Conservation (phyloP, 2,888 invertebrate species). For the Pheosia gnoma region DNA sequence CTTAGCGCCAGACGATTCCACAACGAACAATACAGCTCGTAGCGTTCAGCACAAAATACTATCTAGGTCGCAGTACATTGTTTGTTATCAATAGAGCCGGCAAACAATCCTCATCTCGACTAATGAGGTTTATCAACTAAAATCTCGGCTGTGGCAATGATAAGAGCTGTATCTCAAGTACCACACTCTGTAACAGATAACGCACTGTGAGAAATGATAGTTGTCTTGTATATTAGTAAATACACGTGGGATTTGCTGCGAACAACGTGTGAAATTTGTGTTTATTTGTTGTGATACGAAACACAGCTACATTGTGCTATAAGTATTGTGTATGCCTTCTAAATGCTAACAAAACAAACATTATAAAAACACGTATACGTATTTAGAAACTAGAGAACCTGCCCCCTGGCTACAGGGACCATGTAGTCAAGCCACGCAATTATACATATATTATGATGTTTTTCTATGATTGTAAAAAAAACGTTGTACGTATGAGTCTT, state of each 20-base stretch:
- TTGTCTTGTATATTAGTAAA: conserved; percentile 14
- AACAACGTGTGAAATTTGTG: background rate
- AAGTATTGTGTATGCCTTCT: conserved; percentile 3
- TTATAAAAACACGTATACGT: no score
- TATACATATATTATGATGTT: no score
- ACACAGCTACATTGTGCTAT: conserved; percentile 13
- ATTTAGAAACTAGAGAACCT: no score
- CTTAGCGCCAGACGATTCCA: conserved; percentile 16
- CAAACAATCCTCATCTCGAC: conserved; percentile 49
- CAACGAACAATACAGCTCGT: conserved; percentile 27
- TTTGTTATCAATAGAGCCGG: conserved; percentile 42
- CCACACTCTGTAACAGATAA: conserved; percentile 28
- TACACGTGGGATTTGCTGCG: conserved; percentile 15
- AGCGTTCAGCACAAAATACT: conserved; percentile 19
- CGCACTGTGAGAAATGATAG: conserved; percentile 18
- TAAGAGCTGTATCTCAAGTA: conserved; percentile 40
- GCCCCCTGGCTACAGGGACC: no score
- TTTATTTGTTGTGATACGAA: background rate
- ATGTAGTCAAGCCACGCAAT: no score
- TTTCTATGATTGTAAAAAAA: no score
- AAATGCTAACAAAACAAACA: background rate
- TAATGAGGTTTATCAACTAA: conserved; percentile 47
- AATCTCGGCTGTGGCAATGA: conserved; percentile 43
- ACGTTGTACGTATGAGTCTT: no score
- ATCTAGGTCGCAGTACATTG: conserved; percentile 45